phyloP scores from a whole-genome alignment of 2,113 vertebrate species.

The Ceyx margarethae region DNA sequence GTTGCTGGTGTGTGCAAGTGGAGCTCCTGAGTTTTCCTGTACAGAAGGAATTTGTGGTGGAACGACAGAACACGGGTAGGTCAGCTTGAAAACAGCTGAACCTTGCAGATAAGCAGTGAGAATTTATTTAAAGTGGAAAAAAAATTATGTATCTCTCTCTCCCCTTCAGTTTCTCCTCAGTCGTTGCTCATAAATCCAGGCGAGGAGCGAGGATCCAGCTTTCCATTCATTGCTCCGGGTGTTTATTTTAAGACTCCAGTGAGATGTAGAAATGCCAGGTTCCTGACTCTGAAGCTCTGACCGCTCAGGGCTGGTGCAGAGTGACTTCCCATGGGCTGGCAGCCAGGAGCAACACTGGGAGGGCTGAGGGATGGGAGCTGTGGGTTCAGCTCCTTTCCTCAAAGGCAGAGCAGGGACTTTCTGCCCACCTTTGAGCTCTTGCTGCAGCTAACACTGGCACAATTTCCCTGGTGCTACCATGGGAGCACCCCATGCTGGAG shows the following conservation, averaged over 20 bases:
- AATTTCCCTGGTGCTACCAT: fast-evolving
- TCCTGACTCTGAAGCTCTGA: not conserved
- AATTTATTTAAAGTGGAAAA: conserved; percentile 26
- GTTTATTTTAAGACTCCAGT: not conserved
- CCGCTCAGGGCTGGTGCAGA: not conserved
- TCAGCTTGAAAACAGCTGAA: conserved; percentile 59
- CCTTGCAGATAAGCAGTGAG: conserved; percentile 46
- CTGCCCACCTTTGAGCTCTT: not conserved
- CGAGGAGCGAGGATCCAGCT: not conserved
- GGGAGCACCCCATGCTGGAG: not conserved
- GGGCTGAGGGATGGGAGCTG: fast-evolving
- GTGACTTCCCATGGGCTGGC: fast-evolving
- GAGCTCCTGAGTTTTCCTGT: not conserved
- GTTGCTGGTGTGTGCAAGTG: not conserved
- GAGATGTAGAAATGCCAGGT: not conserved
- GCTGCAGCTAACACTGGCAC: fast-evolving
- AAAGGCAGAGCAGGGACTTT: not conserved
- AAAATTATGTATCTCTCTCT: not conserved
- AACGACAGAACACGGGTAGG: not conserved
- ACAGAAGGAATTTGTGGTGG: not conserved
- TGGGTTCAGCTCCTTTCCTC: not conserved
- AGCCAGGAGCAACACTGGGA: fast-evolving
- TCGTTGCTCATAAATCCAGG: not conserved
- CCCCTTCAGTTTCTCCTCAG: not conserved
- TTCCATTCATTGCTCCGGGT: not conserved